Conservation (phyloP, 2,113 vertebrate species). For the Dasyornis broadbenti region DNA sequence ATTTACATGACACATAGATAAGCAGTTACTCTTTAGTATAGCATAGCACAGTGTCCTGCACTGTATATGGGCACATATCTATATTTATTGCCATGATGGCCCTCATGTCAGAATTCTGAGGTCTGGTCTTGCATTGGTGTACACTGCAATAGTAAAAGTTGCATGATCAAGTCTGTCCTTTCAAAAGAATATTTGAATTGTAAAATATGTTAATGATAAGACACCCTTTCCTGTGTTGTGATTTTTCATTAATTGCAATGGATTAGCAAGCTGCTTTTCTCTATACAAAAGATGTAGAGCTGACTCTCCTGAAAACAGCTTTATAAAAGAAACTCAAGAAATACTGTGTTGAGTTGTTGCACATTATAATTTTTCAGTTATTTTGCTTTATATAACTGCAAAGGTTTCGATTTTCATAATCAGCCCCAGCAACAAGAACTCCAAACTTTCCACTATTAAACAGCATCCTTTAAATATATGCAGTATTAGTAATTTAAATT, state of each 20-base stretch:
- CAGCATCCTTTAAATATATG: slow-evolving; percentile 46
- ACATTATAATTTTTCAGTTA: background rate
- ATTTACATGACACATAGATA: background rate
- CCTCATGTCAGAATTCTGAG: background rate
- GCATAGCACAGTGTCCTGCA: background rate
- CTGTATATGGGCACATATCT: background rate
- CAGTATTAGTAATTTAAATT: slow-evolving; percentile 24
- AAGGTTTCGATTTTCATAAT: background rate
- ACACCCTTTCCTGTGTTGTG: background rate
- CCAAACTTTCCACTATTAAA: slow-evolving; percentile 34
- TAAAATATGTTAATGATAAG: background rate
- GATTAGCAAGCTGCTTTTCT: background rate
- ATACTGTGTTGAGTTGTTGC: background rate
- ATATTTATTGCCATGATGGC: background rate
- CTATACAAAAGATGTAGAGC: background rate
- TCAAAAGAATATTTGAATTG: background rate
- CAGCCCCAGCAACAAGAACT: background rate
- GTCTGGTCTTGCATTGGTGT: background rate
- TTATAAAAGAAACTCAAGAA: background rate
- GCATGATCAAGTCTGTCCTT: background rate
- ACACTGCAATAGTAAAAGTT: background rate
- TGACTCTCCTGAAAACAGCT: background rate
- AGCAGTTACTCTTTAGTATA: background rate
- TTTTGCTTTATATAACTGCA: background rate
- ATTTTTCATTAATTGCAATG: background rate